Evolutionary conservation across 37 sponge, comb jelly and placozoan species (phyloP), one percentile per base, ranked within the genome.

Genomic region (Chondrosia reniformis): DNA sequence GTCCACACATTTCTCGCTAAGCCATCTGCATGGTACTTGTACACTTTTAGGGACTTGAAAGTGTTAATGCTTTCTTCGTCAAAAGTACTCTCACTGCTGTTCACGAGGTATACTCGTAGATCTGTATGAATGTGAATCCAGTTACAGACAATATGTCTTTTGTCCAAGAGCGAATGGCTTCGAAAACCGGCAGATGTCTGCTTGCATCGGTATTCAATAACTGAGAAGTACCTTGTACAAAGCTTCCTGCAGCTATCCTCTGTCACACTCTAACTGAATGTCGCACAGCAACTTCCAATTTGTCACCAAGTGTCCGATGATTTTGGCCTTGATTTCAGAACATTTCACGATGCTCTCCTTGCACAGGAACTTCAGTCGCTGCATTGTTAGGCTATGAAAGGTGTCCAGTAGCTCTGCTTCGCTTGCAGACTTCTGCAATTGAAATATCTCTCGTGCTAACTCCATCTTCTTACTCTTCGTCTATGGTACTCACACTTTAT

Each of bases 111-210:
- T 10, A 64, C 34, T 64, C 19, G 66, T 64, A 4, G 4, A 64
- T 4, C 66, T 64, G 25, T 28, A 64, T 4, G 34, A 64, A 64
- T 28, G 4, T 13, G 8, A 49, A 15, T 19, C 15, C 52, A 4
- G 34, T n/a, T 33, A 64, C 4, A 27, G 66, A 13, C 4, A 36
- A 64, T 19, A 64, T 27, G 34, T 64, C 66, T 28, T 64, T 64
- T 64, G 66, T 64, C 66, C 66, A 64, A 21, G 6, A 13, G 7
- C 32, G 66, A 64, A 64, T 64, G 4, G 31, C 33, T 64, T 64
- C 36, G 34, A 64, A 64, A 64, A 9, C 32, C 34, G 36, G 66
- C 34, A 64, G 34, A 64, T 64, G 17, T 33, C 66, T 64, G 1
- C 33, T 9, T 4, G 25, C 4, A 64, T n/a, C 66, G 3, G 66